Evolutionary conservation across 2,797 vertebrate species (phyloP).

Genomic region (Myripristis murdjan): DNA sequence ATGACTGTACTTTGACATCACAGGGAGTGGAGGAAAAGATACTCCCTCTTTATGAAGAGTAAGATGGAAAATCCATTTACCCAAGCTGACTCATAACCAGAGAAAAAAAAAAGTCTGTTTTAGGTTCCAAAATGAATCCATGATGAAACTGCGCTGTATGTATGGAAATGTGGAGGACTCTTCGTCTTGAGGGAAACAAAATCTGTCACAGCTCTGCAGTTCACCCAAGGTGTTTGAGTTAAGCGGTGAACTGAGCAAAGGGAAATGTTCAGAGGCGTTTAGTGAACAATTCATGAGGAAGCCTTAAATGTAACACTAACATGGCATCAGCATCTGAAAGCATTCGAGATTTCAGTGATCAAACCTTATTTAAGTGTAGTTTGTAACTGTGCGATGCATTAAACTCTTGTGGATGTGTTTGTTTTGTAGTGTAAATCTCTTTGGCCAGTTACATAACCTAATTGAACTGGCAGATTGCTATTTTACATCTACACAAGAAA

Average conservation of each 20-base stretch:
- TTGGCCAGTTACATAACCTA: too few relatives aligned
- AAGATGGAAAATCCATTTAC: conserved; percentile 84
- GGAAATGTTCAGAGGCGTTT: conserved; percentile 2
- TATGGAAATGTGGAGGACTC: conserved; percentile 72
- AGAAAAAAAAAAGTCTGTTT: conserved; percentile 54
- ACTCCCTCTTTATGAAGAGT: conserved; percentile 74
- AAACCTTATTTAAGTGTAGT: neutral
- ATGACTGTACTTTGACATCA: conserved; percentile 76
- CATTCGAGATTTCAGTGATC: neutral
- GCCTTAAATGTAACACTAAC: neutral
- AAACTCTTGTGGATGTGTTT: too few relatives aligned
- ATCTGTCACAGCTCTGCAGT: conserved; percentile 42
- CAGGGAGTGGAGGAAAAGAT: conserved; percentile 69
- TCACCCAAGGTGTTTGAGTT: conserved; percentile 38
- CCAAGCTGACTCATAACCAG: conserved; percentile 77
- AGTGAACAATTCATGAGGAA: conserved; percentile 27
- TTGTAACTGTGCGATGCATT: too few relatives aligned
- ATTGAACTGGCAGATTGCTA: too few relatives aligned
- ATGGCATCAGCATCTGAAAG: neutral
- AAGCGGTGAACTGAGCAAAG: conserved; percentile 4
- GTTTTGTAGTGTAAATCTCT: too few relatives aligned
- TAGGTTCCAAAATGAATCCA: conserved; percentile 66
- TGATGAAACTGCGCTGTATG: conserved; percentile 61
- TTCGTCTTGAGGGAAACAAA: conserved; percentile 38
- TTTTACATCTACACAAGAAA: too few relatives aligned